phyloP scores from a whole-genome alignment of 2,888 invertebrate species.

The Ormyrus thymus region DNA sequence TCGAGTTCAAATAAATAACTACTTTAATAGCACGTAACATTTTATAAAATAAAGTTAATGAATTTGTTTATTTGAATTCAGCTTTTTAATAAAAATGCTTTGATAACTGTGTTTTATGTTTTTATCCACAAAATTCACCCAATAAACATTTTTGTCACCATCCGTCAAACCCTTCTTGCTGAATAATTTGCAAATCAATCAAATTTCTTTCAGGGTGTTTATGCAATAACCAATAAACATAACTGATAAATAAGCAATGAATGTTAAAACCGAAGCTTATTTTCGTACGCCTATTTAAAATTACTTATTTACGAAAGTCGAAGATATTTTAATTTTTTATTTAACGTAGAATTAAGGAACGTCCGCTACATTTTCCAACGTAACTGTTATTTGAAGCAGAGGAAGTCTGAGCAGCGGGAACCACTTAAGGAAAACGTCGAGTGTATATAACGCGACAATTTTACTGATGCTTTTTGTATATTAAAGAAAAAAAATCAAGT shows the following conservation, averaged over 20 bases:
- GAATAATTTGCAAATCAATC: slow-evolving; percentile 49
- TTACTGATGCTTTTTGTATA: slow-evolving; percentile 15
- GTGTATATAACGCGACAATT: slow-evolving; percentile 34
- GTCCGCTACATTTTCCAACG: slow-evolving; percentile 44
- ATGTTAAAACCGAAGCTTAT: neutral
- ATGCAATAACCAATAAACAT: neutral
- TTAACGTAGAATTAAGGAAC: slow-evolving; percentile 39
- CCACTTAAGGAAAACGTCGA: slow-evolving; percentile 56
- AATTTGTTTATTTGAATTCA: slow-evolving; percentile 5
- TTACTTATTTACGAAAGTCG: neutral
- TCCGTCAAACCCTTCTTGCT: slow-evolving; percentile 54
- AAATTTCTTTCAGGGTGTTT: slow-evolving; percentile 29
- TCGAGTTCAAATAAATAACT: slow-evolving; percentile 18
- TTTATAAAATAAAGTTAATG: no score
- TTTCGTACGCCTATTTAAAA: slow-evolving; percentile 2
- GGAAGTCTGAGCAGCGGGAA: slow-evolving; percentile 64
- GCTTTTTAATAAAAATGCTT: slow-evolving; percentile 29
- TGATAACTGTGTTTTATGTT: slow-evolving; percentile 38
- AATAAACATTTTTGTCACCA: slow-evolving; percentile 18
- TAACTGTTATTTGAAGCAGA: slow-evolving; percentile 57
- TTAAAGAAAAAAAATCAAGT: slow-evolving; percentile 18
- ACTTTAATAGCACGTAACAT: neutral
- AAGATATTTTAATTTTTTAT: slow-evolving; percentile 31
- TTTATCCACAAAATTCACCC: slow-evolving; percentile 31
- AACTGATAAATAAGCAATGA: neutral